Evolutionary conservation across 64 coral and sea anemone species (phyloP).

Genomic region (Anthopleura sola): DNA sequence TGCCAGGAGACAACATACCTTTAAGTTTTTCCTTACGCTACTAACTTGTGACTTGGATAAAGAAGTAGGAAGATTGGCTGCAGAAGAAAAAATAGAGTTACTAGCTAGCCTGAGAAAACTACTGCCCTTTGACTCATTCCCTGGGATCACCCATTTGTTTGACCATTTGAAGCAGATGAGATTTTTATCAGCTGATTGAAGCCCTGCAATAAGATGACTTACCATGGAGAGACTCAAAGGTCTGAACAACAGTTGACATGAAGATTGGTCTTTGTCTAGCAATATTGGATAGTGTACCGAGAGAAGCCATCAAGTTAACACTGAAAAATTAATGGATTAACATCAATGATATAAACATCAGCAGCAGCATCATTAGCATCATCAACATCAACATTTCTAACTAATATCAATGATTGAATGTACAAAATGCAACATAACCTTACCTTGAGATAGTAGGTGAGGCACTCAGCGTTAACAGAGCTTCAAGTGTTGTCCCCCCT

Average conservation of each 20-base stretch:
- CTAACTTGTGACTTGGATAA: conserved; percentile 99
- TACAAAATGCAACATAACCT: too few relatives aligned
- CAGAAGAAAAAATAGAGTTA: not conserved
- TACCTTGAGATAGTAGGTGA: conserved; percentile 97
- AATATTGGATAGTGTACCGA: conserved; percentile 93
- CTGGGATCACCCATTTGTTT: too few relatives aligned
- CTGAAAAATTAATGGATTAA: conserved; percentile 17
- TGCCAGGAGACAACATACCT: conserved; percentile 43
- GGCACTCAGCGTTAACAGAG: conserved; percentile 87
- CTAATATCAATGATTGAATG: too few relatives aligned
- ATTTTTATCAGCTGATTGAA: not conserved
- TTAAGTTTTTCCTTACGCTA: conserved; percentile 96
- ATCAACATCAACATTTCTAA: too few relatives aligned
- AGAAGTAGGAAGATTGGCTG: conserved; percentile 93
- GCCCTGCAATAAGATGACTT: not conserved
- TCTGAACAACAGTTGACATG: conserved; percentile 93
- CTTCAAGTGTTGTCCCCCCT: conserved; percentile 87
- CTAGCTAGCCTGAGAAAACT: too few relatives aligned
- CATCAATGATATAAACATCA: not conserved
- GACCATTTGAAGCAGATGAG: not conserved
- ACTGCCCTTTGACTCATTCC: too few relatives aligned
- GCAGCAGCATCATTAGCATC: too few relatives aligned
- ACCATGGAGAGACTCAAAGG: conserved; percentile 97
- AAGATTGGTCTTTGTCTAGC: conserved; percentile 93
- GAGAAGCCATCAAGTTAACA: conserved; percentile 96